Conservation (phyloP, 1,140 invertebrate genomes). For the Vanessa tameamea region DNA sequence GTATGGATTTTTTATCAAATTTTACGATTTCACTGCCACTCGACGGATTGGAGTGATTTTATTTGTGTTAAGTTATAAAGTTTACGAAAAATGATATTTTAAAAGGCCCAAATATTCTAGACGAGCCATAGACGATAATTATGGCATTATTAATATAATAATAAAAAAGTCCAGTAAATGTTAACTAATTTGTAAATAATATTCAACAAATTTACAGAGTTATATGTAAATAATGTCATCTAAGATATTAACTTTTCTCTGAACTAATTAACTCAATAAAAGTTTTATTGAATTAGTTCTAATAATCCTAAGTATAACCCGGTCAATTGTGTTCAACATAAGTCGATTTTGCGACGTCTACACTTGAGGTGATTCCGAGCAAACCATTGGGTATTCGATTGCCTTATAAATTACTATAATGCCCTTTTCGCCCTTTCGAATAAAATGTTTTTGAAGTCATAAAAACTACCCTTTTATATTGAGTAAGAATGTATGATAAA, state of each 20-base stretch:
- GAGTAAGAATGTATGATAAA: background rate
- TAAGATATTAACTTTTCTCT: no score
- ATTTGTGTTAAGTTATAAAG: background rate
- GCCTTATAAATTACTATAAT: slow-evolving; percentile 21
- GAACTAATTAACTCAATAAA: no score
- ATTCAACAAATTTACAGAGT: no score
- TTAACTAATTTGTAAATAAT: no score
- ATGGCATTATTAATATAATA: no score
- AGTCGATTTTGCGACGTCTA: slow-evolving; percentile 48
- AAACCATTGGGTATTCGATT: slow-evolving; percentile 20
- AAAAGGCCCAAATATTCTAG: no score
- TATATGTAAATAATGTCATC: no score
- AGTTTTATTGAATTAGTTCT: background rate
- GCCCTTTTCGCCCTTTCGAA: slow-evolving; percentile 2
- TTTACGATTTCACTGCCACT: background rate
- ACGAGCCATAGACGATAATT: no score
- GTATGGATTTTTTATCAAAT: slow-evolving; percentile 32
- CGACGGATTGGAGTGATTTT: background rate
- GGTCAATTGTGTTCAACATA: slow-evolving; percentile 49
- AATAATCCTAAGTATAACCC: slow-evolving; percentile 26
- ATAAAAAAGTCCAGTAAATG: no score
- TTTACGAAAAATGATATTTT: no score
- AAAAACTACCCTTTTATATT: slow-evolving; percentile 1
- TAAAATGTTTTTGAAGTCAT: background rate
- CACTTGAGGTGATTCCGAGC: slow-evolving; percentile 55